Evolutionary conservation across 2,888 invertebrate genomes (phyloP).

Genomic region (Lasioglossum vierecki): DNA sequence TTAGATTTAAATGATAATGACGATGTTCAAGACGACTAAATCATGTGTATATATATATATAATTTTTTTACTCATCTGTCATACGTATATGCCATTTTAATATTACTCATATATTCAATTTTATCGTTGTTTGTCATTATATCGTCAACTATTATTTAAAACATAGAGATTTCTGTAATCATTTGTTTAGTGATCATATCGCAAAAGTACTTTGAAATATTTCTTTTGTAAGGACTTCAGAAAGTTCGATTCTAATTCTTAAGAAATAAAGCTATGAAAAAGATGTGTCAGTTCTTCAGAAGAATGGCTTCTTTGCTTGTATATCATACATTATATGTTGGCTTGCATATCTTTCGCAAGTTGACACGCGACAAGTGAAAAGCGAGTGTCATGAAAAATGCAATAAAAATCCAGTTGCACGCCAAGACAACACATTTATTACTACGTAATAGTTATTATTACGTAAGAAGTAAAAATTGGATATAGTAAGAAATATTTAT

Average conservation of each 20-base stretch:
- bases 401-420: background rate
- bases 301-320: background rate
- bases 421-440: background rate
- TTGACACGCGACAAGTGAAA: no score
- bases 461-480: background rate
- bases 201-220: background rate
- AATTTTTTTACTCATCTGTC: no score
- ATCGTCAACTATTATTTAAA: background rate
- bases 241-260: background rate
- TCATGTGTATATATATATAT: no score
- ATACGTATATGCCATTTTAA: no score
- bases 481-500: background rate
- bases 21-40: no score
- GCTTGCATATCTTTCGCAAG: background rate
- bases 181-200: no score
- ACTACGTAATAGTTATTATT: no score
- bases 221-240: background rate
- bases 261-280: background rate
- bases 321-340: background rate
- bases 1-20: background rate
- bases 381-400: no score
- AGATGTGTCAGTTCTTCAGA: background rate
- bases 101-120: background rate
- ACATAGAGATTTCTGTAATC: no score
- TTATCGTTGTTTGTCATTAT: background rate